Percentiles rank a stretch among this genome's conserved stretches.
Conservation (phyloP, 2,113 vertebrate species). For the Petrocephalus zakoni region DNA sequence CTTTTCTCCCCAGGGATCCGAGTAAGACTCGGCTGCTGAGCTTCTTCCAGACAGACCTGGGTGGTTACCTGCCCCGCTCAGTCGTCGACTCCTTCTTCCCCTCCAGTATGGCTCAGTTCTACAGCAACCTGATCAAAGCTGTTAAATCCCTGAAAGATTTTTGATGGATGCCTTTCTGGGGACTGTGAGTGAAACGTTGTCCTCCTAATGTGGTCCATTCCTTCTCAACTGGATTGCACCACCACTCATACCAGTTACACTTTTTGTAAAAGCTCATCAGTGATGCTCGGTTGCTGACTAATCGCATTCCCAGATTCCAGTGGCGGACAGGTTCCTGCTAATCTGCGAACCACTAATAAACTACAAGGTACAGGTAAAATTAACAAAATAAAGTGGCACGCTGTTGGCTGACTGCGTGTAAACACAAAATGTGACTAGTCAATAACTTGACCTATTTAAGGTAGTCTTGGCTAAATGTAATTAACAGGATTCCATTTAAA, state of each 20-base stretch:
- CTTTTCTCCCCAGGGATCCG: constrained; percentile 68
- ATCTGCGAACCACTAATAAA: neutral
- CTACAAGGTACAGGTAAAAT: neutral
- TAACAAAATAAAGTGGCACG: neutral
- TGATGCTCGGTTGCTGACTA: neutral
- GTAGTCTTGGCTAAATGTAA: too few relatives aligned
- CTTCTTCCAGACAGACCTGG: constrained; percentile 93
- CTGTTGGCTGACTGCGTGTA: too few relatives aligned
- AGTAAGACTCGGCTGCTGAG: constrained; percentile 71
- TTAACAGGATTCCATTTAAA: neutral
- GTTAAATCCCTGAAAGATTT: constrained; percentile 63
- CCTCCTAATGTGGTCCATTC: neutral
- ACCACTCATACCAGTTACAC: neutral
- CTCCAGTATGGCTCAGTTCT: constrained; percentile 80
- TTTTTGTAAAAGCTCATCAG: neutral
- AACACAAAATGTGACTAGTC: too few relatives aligned
- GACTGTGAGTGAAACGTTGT: neutral
- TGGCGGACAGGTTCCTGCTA: neutral
- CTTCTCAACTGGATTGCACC: neutral
- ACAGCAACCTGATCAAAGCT: constrained; percentile 74
- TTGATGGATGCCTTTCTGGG: constrained; percentile 29
- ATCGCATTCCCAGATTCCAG: neutral
- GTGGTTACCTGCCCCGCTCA: constrained; percentile 77
- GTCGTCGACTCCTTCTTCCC: constrained; percentile 94
- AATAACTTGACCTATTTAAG: too few relatives aligned